Evolutionary conservation across 1,140 invertebrate species (phyloP), one percentile per base, ranked within the genome.

Genomic region (Pogonognathellus flavescens): DNA sequence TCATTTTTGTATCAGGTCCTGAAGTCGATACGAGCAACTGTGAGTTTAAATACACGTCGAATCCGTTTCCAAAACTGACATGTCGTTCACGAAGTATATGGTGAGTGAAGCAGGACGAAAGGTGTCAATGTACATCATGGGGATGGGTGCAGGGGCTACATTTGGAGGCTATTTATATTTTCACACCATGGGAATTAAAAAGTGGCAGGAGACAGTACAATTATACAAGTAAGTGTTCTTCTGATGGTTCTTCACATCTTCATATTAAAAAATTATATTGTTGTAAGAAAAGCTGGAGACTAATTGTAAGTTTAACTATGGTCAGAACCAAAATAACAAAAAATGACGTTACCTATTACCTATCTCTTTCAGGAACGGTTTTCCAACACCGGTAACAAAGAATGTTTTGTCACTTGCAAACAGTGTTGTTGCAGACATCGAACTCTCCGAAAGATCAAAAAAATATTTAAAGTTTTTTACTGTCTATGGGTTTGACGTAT

Each of bases 401-500:
- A 85, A 91, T 59, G 70, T 93, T 1, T 53, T 90, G 60, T 80
- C 90, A 59, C 89, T 90, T 55, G 91, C 92, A 82, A 62, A 92
- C 18, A 90, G 92, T 88, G 92, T 93, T 7, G 7, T 93, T 18
- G 88, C 93, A 16, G 91, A 93, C 86, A 87, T 94, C 20, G 86
- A 92, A 52, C 80, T 94, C 13, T 31, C 87, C 90, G 2, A 84
- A 90, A 9, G 81, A 91, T 2, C 90, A 13, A 89, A n/a, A 88
- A 89, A 52, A 72, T 90, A 13, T 89, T 93, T 62, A 90, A 92
- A 66, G 92, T 93, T 1, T 95, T 95, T 86, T 92, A 66, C 91
- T 16, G 92, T 93, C 6, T 92, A 91, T 89, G 94, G 94, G n/a
- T 93, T 94, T 86, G 93, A 95, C 89, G 70, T 93, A 0, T 92